phyloP scores from a whole-genome alignment of 2,113 vertebrate species.

The Epinephelus cyanopodus region DNA sequence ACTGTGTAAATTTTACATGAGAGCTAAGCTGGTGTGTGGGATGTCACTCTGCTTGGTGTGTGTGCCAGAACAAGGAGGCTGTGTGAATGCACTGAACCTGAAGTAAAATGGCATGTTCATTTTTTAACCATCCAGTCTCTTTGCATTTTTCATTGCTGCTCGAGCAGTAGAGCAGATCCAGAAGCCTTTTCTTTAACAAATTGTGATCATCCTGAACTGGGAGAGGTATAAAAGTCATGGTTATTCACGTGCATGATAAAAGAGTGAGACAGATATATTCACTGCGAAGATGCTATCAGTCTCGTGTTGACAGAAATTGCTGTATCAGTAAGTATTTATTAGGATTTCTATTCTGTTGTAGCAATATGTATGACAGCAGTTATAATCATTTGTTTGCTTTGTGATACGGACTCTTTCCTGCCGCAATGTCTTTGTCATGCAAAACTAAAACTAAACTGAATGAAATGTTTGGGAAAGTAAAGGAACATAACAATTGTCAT shows the following conservation, averaged over 20 bases:
- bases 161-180: neutral
- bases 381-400: neutral
- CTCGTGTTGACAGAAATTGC: neutral
- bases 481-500: neutral
- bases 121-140: conserved; percentile 63
- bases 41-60: conserved; percentile 83
- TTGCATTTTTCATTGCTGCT: conserved; percentile 45
- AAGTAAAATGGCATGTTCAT: conserved; percentile 88
- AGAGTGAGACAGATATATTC: neutral
- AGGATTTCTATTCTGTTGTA: neutral
- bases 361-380: neutral
- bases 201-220: no score
- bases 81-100: conserved; percentile 91
- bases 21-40: conserved; percentile 88
- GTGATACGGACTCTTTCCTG: neutral
- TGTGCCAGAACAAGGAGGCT: conserved; percentile 86
- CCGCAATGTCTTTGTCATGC: neutral
- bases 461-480: neutral
- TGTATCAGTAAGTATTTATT: neutral
- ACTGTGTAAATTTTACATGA: conserved; percentile 91
- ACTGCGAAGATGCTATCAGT: neutral
- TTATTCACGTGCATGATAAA: neutral
- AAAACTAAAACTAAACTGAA: conserved; percentile 3
- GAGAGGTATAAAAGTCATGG: neutral
- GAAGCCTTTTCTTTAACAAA: neutral